Evolutionary conservation across 1,140 invertebrate genomes (phyloP), one percentile per base, ranked within the genome.

Genomic region (Heliothis virescens): DNA sequence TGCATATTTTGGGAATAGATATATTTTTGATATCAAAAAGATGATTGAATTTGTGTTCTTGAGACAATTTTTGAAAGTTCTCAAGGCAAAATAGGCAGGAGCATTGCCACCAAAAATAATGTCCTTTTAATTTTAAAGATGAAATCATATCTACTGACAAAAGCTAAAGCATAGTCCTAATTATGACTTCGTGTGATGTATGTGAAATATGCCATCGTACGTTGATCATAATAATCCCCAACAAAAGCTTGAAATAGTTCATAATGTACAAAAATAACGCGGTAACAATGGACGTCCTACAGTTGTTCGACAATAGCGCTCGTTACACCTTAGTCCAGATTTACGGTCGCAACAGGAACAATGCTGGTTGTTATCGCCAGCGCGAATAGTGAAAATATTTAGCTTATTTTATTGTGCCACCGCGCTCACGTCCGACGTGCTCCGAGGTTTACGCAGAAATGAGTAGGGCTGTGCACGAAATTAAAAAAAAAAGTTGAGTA

Each of bases 291-390:
- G 67, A 53, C 48, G 48, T 71, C 48, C 12, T 52, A 53, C 21
- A 47, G 41, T 60, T 26, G 60, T 53, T 76, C 79, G 55, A 89
- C 88, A 89, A 91, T 88, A 83, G 76, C 21, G 71, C 85, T 89
- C 88, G 86, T 89, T 89, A 91, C 86, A 69, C 84, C 82, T 85
- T 80, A 82, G 79, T 75, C 62, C 78, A 85, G 84, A 89, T 87
- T 89, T 89, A 88, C 88, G 82, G 83, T 83, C 79, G 55, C 80
- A n/a, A 50, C 47, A 50, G 48, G 60, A 87, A 88, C 88, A 91
- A 89, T 89, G 76, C 81, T 50, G 55, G 85, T 90, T 88, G 86
- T 89, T 90, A 87, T 89, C 85, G 82, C 82, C 18, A 29, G 60
- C 48, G 73, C 81, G 81, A 85, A 83, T 82, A 79, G 76, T 81